Conservation (phyloP, 2,888 invertebrate genomes). For the Meghimatium bilineatum region DNA sequence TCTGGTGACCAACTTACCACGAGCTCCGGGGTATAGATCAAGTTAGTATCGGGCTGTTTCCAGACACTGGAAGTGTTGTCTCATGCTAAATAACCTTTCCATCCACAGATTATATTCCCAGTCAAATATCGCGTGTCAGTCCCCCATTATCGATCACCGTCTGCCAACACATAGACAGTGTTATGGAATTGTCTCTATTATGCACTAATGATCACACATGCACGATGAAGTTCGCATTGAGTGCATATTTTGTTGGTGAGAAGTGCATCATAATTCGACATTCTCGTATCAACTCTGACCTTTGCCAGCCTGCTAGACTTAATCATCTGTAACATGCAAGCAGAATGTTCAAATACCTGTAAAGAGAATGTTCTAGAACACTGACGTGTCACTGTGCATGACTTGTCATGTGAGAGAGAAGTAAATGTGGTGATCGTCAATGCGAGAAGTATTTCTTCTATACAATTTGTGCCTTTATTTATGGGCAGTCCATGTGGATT, state of each 20-base stretch:
- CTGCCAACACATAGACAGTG: not conserved
- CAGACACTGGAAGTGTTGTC: no score
- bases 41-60: no score
- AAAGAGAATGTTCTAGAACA: not conserved
- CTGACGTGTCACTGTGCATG: not conserved
- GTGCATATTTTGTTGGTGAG: not conserved
- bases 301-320: not conserved
- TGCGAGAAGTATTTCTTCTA: no score
- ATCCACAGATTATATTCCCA: no score
- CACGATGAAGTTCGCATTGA: not conserved
- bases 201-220: conserved; percentile 6
- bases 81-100: no score
- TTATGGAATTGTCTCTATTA: not conserved
- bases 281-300: not conserved
- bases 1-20: no score
- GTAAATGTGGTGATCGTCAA: no score
- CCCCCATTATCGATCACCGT: not conserved
- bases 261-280: not conserved
- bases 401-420: not conserved
- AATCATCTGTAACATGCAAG: not conserved
- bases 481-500: no score
- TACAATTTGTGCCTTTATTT: no score
- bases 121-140: not conserved
- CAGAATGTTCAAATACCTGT: not conserved
- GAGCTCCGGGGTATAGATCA: no score